Evolutionary conservation across 92 coral and sea anemone species (phyloP).

Genomic region (Paramuricea clavata): DNA sequence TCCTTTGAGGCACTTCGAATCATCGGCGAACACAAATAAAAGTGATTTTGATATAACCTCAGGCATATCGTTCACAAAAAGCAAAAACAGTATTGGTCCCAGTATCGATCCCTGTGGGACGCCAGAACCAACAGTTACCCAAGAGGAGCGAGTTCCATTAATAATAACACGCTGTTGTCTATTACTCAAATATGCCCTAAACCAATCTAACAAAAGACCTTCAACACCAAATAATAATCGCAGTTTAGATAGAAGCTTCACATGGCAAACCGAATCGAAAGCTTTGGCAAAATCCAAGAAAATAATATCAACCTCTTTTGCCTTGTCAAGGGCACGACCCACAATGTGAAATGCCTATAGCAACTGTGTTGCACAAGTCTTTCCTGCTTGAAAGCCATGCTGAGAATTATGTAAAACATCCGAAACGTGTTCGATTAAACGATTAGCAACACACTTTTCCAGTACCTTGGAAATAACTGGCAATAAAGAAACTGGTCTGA

Average conservation of each 20-base stretch:
- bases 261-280: conserved; percentile 64
- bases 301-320: conserved; percentile 49
- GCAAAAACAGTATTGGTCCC: too few relatives aligned
- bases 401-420: conserved; percentile 12
- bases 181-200: too few relatives aligned
- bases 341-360: conserved; percentile 51
- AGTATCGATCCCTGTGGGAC: too few relatives aligned
- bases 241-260: conserved; percentile 31
- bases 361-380: conserved; percentile 59
- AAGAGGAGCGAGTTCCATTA: too few relatives aligned
- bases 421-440: too few relatives aligned
- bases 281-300: conserved; percentile 53
- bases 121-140: too few relatives aligned
- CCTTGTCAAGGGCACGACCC: conserved; percentile 34
- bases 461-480: background rate
- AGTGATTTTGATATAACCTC: background rate
- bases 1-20: too few relatives aligned
- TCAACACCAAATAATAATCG: conserved; percentile 44
- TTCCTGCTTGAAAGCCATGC: conserved; percentile 51
- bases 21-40: background rate
- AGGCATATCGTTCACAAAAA: background rate
- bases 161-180: too few relatives aligned
- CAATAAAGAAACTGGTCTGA: too few relatives aligned
- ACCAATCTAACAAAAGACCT: conserved; percentile 40
- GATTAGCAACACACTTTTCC: background rate